Conservation (phyloP, 1,140 invertebrate species). For the Drosophila bocki region DNA sequence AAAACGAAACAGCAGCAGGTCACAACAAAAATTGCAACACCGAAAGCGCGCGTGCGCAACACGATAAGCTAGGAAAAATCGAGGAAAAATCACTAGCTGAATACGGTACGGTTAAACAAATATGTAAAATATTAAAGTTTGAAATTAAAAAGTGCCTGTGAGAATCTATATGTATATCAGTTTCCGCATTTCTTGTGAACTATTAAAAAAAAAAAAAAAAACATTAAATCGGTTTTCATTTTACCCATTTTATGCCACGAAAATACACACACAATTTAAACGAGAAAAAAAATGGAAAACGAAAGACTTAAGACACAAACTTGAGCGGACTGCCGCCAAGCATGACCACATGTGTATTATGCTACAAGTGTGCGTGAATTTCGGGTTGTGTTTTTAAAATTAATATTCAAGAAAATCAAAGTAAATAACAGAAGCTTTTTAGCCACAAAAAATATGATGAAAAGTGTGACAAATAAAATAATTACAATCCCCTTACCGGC, state of each 20-base stretch:
- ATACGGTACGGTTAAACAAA: slow-evolving; percentile 29
- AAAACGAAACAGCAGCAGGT: slow-evolving; percentile 44
- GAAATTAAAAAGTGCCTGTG: neutral
- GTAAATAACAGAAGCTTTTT: slow-evolving; percentile 50
- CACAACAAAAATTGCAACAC: slow-evolving; percentile 69
- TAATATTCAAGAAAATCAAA: no score
- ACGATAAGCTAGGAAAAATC: slow-evolving; percentile 53
- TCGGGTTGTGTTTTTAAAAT: no score
- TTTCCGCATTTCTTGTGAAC: slow-evolving; percentile 16
- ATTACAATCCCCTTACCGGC: neutral
- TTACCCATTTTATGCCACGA: no score
- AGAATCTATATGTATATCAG: neutral
- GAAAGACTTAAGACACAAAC: no score
- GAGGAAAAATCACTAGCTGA: slow-evolving; percentile 19
- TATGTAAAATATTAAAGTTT: neutral
- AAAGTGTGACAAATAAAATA: slow-evolving; percentile 31
- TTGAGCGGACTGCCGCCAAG: no score
- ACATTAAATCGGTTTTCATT: no score
- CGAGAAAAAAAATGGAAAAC: no score
- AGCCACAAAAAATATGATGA: neutral
- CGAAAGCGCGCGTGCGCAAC: slow-evolving; percentile 58
- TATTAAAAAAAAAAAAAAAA: slow-evolving; percentile 1
- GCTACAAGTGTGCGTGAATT: no score
- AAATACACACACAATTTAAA: no score
- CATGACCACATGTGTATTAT: no score